Evolutionary conservation across 2,888 invertebrate species (phyloP).

Genomic region (Malacosoma neustria): DNA sequence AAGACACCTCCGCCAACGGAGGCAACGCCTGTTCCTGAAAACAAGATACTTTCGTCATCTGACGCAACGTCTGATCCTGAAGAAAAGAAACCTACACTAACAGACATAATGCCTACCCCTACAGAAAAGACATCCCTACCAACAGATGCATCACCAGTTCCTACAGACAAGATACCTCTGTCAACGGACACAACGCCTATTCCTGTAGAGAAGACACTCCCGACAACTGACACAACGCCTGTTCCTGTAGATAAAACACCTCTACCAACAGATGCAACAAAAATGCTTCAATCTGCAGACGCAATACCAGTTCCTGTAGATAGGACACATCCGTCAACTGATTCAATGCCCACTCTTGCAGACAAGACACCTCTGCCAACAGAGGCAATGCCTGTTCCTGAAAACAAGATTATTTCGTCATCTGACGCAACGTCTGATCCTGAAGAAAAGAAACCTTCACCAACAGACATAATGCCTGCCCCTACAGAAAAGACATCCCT

Average conservation of each 20-base stretch:
- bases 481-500: too few relatives aligned
- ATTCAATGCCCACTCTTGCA: background rate
- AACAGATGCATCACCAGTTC: too few relatives aligned
- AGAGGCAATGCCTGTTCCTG: background rate
- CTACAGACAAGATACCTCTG: too few relatives aligned
- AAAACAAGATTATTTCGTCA: background rate
- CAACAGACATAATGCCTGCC: background rate
- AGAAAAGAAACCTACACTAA: too few relatives aligned
- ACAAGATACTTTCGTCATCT: too few relatives aligned
- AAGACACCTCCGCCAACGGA: too few relatives aligned
- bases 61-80: too few relatives aligned
- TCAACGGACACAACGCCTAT: too few relatives aligned
- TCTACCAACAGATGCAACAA: background rate
- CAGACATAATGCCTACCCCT: too few relatives aligned
- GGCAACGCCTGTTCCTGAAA: too few relatives aligned
- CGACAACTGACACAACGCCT: background rate
- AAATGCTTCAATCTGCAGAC: too few relatives aligned
- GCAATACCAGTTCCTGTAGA: rapidly evolving
- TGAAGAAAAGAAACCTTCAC: background rate
- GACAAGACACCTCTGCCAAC: background rate
- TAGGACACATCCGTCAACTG: background rate
- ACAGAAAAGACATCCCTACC: too few relatives aligned
- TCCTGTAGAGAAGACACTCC: background rate
- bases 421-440: background rate
- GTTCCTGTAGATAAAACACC: background rate